These are phyloP conservation scores for Panulirus ornatus DNA, from an alignment of 1,140 invertebrate species.

Conservation along the genomic window DNA sequence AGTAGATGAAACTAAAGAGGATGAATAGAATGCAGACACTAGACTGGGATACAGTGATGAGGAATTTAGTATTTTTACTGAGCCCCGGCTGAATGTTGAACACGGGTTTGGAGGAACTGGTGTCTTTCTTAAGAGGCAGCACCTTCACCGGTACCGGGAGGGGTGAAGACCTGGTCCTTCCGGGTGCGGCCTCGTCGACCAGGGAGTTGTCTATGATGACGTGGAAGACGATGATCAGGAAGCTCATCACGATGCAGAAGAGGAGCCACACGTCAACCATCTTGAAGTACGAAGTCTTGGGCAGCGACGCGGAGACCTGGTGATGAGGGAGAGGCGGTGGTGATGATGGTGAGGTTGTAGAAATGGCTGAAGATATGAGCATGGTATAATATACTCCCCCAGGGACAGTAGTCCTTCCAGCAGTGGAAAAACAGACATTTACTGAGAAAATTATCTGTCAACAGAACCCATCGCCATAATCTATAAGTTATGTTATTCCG, in stretches of 20 bases:
- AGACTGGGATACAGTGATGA: neutral
- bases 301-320: constrained; percentile 52
- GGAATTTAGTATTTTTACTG: neutral
- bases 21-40: neutral
- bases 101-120: too few species aligned
- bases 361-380: neutral
- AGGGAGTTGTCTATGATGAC: constrained; percentile 52
- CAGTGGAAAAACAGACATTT: too few species aligned
- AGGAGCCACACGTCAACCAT: constrained; percentile 63
- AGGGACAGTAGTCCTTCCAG: too few species aligned
- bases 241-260: constrained; percentile 60
- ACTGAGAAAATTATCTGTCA: too few species aligned
- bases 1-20: constrained; percentile 32
- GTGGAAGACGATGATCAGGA: constrained; percentile 62
- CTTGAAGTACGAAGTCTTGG: constrained; percentile 65
- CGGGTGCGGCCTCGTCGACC: neutral
- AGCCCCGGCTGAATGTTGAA: neutral
- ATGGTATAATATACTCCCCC: neutral
- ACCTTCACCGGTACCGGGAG: constrained; percentile 10
- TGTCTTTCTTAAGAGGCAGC: neutral
- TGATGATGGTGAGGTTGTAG: too few species aligned
- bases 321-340: neutral
- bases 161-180: neutral
- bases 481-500: too few species aligned
- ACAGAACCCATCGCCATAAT: too few species aligned